These are phyloP conservation scores for Adelges cooleyi DNA, from an alignment of 1,140 invertebrate genomes.

Conservation along the genomic window DNA sequence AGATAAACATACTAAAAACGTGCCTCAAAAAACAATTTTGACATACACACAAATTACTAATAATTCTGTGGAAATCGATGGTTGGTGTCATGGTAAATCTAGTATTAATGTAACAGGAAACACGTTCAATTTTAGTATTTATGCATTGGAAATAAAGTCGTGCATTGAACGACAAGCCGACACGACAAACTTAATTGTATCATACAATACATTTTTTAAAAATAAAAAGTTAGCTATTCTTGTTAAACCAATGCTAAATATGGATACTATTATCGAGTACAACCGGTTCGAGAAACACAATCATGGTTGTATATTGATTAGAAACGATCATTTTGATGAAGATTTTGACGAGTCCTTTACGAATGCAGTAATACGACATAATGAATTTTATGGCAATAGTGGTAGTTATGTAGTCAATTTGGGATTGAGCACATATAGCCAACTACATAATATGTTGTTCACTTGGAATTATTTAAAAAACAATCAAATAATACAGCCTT, in stretches of 20 bases:
- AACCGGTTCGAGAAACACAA: conserved; percentile 74
- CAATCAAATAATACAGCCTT: conserved; percentile 82
- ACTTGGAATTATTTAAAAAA: conserved; percentile 77
- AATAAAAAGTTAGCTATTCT: conserved; percentile 65
- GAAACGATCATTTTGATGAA: conserved; percentile 65
- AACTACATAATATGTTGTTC: conserved; percentile 66
- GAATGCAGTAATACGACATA: conserved; percentile 68
- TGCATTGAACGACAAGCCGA: conserved; percentile 38
- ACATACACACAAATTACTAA: conserved; percentile 16
- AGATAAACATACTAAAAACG: neutral
- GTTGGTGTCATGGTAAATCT: conserved; percentile 28
- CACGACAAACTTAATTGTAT: conserved; percentile 59
- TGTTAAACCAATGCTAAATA: conserved; percentile 73
- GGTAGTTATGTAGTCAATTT: conserved; percentile 80
- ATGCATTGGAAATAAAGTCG: conserved; percentile 54
- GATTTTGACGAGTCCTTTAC: conserved; percentile 57
- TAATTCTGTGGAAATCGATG: conserved; percentile 16
- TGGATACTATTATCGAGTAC: conserved; percentile 65
- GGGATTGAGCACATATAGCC: conserved; percentile 74
- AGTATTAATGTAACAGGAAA: conserved; percentile 75
- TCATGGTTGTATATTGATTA: conserved; percentile 74
- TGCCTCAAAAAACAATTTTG: conserved; percentile 20
- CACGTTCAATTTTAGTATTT: conserved; percentile 61
- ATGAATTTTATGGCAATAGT: conserved; percentile 75
- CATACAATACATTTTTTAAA: conserved; percentile 69